A percentile compares a stretch with the other conserved stretches of the same genome.
Evolutionary conservation across 2,888 invertebrate species (phyloP).

Genomic region (Campoplex capitator): DNA sequence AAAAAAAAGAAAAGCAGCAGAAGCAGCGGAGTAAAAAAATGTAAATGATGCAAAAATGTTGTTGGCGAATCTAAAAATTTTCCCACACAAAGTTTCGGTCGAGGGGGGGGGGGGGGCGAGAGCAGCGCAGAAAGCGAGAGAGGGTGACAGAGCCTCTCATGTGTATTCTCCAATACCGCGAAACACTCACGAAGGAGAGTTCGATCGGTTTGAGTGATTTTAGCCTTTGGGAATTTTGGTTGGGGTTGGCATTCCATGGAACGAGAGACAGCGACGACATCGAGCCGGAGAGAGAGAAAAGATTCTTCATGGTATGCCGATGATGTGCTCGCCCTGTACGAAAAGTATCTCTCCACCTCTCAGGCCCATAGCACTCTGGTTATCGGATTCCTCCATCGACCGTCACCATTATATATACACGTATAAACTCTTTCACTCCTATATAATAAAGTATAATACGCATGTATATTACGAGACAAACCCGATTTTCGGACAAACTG

Average conservation of each 20-base stretch:
- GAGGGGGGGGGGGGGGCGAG: not conserved
- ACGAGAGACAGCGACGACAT: constrained; percentile 17
- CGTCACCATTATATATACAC: constrained; percentile 29
- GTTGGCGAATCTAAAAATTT: constrained; percentile 67
- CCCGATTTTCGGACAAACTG: not conserved
- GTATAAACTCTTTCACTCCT: too few relatives aligned
- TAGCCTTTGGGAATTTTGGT: constrained; percentile 76
- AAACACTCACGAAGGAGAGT: constrained; percentile 58
- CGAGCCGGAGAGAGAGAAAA: constrained; percentile 11
- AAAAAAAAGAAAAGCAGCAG: not conserved
- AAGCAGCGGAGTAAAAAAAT: not conserved
- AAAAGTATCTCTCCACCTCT: constrained; percentile 54
- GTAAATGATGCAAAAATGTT: not conserved
- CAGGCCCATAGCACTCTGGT: constrained; percentile 62
- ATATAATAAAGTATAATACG: constrained; percentile 10
- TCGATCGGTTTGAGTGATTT: constrained; percentile 82
- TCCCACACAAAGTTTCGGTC: constrained; percentile 74
- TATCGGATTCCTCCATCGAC: constrained; percentile 67
- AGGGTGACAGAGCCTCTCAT: not conserved
- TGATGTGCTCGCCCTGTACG: constrained; percentile 59
- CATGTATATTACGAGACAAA: not conserved
- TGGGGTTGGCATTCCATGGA: constrained; percentile 76
- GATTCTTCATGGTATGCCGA: constrained; percentile 62
- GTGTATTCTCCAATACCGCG: constrained; percentile 29
- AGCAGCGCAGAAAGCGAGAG: too few relatives aligned